Percentiles rank a stretch among this genome's conserved stretches.
These are phyloP conservation scores for Spodoptera litura DNA, from an alignment of 1,140 invertebrate species.

Conservation along the genomic window DNA sequence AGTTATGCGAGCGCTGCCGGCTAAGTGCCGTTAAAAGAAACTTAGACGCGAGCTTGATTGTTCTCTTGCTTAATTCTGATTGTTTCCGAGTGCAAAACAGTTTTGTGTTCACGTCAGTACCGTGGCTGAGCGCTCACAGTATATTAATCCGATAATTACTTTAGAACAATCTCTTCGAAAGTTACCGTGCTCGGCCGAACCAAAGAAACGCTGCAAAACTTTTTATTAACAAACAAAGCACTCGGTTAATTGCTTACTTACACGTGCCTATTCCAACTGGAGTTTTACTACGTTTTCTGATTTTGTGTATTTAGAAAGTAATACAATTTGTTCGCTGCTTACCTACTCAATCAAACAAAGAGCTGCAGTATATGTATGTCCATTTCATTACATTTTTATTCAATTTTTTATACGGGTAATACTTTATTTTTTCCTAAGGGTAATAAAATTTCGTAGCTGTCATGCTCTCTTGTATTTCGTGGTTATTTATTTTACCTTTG, in stretches of 20 bases:
- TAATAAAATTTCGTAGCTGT: no score
- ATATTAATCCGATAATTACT: conserved; percentile 85
- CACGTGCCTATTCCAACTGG: conserved; percentile 58
- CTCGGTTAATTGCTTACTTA: conserved; percentile 72
- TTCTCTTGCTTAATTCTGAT: conserved; percentile 83
- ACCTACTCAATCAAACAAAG: conserved; percentile 36
- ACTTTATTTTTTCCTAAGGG: not conserved
- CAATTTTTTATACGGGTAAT: not conserved
- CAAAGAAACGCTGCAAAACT: conserved; percentile 69
- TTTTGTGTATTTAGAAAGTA: conserved; percentile 36
- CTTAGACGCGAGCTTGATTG: conserved; percentile 83
- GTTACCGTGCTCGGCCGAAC: conserved; percentile 69
- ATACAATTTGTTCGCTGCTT: conserved; percentile 32
- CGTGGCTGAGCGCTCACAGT: conserved; percentile 74
- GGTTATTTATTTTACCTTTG: no score
- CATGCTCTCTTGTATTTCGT: no score
- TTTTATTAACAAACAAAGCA: conserved; percentile 76
- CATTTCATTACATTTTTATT: conserved; percentile 1
- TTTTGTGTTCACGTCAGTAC: conserved; percentile 78
- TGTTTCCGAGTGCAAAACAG: conserved; percentile 81
- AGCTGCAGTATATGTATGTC: not conserved
- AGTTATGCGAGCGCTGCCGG: conserved; percentile 79
- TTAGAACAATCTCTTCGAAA: conserved; percentile 83
- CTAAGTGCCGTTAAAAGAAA: conserved; percentile 85
- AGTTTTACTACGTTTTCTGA: conserved; percentile 40